These are phyloP conservation scores for Eretmochelys imbricata DNA, from an alignment of 2,113 vertebrate genomes.

Conservation along the genomic window DNA sequence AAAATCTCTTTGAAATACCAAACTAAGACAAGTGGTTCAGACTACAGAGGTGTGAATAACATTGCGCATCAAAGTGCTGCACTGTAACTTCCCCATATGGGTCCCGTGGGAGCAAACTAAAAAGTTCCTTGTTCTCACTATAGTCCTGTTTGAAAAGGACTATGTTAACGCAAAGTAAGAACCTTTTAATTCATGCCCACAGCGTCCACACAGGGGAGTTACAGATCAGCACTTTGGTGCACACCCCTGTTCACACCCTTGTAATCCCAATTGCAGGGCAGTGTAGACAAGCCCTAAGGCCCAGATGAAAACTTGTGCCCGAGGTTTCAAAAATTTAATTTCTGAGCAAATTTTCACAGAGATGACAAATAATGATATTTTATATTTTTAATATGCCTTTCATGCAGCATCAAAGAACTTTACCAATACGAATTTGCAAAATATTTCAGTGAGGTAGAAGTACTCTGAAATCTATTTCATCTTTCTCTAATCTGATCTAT, in stretches of 20 bases:
- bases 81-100: neutral
- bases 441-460: slow-evolving; percentile 54
- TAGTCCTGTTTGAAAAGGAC: neutral
- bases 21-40: neutral
- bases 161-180: neutral
- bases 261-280: neutral
- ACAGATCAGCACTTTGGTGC: neutral
- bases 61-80: neutral
- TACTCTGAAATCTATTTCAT: slow-evolving; percentile 49
- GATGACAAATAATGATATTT: slow-evolving; percentile 68
- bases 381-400: slow-evolving; percentile 73
- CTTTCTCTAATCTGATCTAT: slow-evolving; percentile 49
- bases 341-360: slow-evolving; percentile 52
- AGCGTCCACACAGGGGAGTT: neutral
- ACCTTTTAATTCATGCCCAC: no score
- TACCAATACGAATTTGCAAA: slow-evolving; percentile 50
- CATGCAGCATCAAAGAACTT: slow-evolving; percentile 66
- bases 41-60: neutral
- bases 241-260: neutral
- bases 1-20: slow-evolving; percentile 14
- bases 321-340: slow-evolving; percentile 40
- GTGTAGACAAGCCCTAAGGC: neutral
- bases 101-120: neutral
- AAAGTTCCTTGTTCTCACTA: neutral
- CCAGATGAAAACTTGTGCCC: neutral